phyloP scores from a whole-genome alignment of 1,140 invertebrate species.

The Pseudobourletiella spinata region DNA sequence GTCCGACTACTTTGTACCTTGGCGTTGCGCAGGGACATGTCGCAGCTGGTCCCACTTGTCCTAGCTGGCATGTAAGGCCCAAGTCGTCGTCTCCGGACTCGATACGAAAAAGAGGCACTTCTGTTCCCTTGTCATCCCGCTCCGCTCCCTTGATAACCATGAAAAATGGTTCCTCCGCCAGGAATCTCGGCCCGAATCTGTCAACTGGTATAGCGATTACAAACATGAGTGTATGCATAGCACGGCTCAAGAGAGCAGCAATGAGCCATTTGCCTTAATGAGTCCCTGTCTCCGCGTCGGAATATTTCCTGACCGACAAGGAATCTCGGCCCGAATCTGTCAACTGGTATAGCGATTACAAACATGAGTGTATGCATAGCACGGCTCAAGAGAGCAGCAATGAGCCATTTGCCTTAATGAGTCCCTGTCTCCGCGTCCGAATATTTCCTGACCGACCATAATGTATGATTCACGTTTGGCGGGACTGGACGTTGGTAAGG shows the following conservation, averaged over 20 bases:
- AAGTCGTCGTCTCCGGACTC: slow-evolving; percentile 37
- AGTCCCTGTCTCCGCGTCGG: neutral
- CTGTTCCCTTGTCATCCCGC: neutral
- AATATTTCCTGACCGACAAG: slow-evolving; percentile 1
- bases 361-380: neutral
- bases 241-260: too few relatives aligned
- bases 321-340: slow-evolving; percentile 33
- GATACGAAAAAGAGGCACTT: slow-evolving; percentile 34
- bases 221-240: too few relatives aligned
- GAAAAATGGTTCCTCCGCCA: slow-evolving; percentile 37
- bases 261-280: too few relatives aligned
- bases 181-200: slow-evolving; percentile 35
- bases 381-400: neutral
- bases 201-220: slow-evolving; percentile 32
- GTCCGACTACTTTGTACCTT: slow-evolving; percentile 30
- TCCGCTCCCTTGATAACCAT: slow-evolving; percentile 16
- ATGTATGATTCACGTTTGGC: too few relatives aligned
- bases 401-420: too few relatives aligned
- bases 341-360: slow-evolving; percentile 23
- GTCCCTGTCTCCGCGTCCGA: neutral
- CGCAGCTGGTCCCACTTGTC: slow-evolving; percentile 35
- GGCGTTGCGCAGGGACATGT: slow-evolving; percentile 38
- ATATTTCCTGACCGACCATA: too few relatives aligned
- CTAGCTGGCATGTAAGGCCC: slow-evolving; percentile 38
- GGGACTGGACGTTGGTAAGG: too few relatives aligned